Percentiles rank a stretch among this genome's conserved stretches.
These are phyloP conservation scores for Hydriomena furcata DNA, from an alignment of 2,888 invertebrate species.

Conservation along the genomic window DNA sequence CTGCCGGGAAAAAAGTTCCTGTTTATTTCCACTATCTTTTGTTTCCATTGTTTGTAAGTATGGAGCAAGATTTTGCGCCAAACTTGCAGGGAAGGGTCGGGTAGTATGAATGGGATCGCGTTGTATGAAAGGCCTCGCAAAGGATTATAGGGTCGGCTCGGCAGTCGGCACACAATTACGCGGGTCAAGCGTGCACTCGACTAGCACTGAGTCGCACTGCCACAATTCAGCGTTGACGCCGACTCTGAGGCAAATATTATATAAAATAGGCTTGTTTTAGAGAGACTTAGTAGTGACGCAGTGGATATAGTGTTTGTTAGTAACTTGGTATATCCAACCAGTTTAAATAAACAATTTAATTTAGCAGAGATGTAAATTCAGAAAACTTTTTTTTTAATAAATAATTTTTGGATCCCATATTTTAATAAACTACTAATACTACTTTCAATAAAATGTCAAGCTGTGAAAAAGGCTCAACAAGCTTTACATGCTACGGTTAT, in stretches of 20 bases:
- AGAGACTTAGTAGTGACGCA: neutral
- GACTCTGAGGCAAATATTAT: slow-evolving; percentile 12
- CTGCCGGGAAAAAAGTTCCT: too few species aligned
- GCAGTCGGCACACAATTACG: slow-evolving; percentile 65
- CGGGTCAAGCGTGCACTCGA: slow-evolving; percentile 67
- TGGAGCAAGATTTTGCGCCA: neutral
- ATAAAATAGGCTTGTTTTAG: slow-evolving; percentile 12
- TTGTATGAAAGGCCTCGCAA: slow-evolving; percentile 32
- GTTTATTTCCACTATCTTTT: neutral
- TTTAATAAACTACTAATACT: too few species aligned
- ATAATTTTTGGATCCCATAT: too few species aligned
- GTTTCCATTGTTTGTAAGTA: neutral
- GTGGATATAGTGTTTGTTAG: too few species aligned
- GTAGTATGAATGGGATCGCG: slow-evolving; percentile 11
- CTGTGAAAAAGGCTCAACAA: neutral
- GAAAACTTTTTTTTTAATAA: too few species aligned
- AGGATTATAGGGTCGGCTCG: slow-evolving; percentile 59
- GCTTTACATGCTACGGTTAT: neutral
- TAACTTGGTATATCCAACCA: too few species aligned
- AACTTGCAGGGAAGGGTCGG: neutral
- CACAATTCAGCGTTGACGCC: slow-evolving; percentile 40
- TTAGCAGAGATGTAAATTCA: too few species aligned
- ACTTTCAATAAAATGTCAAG: too few species aligned
- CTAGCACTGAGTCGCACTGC: slow-evolving; percentile 40
- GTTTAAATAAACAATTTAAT: too few species aligned